Evolutionary conservation across 2,888 invertebrate species (phyloP), one percentile per base, ranked within the genome.

Genomic region (Mechanitis mazaeus): DNA sequence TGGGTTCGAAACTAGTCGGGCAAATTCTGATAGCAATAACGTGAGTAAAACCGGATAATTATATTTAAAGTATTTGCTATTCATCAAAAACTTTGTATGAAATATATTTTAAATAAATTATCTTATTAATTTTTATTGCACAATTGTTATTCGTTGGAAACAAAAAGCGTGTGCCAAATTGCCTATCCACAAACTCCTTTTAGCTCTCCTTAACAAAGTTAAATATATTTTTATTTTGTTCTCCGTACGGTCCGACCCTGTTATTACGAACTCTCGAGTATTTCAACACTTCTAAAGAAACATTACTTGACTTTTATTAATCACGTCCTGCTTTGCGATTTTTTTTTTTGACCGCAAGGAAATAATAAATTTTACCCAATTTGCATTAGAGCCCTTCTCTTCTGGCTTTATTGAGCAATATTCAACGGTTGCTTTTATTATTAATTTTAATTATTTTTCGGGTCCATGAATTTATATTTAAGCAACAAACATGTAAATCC

Each of bases 361-460:
- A 80, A 86, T 84, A 84, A 86, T 87, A 85, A 85, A 84, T 87
- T 84, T 81, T 74, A 60, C 74, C 78, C 85, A 82, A 88, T 88
- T 88, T 88, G 83, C 87, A 86, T 87, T 84, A 79, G 78, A 74
- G 75, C 62, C 74, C 74, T 81, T 81, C 81, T 81, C 80, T 82
- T 75, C 78, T 77, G 78, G 76, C 71, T 73, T 73, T 69, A 69
- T 72, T 68, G 72, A 71, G 71, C 73, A 77, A 79, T 81, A 76
- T 75, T 73, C 70, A 70, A 73, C 71, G 58, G 65, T 71, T 65
- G 64, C 65, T 69, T 61, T 59, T 60, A 70, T 70, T 66, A 64
- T 64, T 20, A 66, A 64, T 70, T 66, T 71, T 72, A 70, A 72
- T 72, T 72, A 69, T 69, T 71, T 66, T 68, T 64, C 61, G 2